A percentile compares a stretch with the other conserved stretches of the same genome.
Conservation (phyloP, 1,140 invertebrate species). For the Manduca sexta region DNA sequence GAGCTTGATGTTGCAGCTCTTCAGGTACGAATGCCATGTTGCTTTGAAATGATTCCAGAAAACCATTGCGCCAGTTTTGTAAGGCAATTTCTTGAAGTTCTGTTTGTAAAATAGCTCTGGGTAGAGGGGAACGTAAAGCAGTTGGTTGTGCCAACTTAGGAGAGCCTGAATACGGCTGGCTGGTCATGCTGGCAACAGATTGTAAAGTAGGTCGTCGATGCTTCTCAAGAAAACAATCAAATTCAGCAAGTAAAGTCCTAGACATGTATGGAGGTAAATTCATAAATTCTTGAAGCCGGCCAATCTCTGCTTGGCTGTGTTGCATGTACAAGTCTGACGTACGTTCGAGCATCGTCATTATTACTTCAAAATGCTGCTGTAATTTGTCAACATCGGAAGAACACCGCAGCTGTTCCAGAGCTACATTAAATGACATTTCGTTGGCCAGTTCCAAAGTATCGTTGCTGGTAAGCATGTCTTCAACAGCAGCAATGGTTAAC, state of each 20-base stretch:
- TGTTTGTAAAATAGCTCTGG: slow-evolving; percentile 37
- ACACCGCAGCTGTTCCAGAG: slow-evolving; percentile 39
- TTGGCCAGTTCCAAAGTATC: slow-evolving; percentile 44
- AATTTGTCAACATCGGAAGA: slow-evolving; percentile 43
- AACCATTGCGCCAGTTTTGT: slow-evolving; percentile 49
- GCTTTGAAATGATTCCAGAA: slow-evolving; percentile 43
- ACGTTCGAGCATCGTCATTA: slow-evolving; percentile 25
- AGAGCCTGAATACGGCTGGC: background rate
- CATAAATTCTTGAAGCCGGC: slow-evolving; percentile 41
- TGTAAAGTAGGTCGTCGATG: slow-evolving; percentile 24
- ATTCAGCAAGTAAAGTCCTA: slow-evolving; percentile 41
- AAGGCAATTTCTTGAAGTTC: slow-evolving; percentile 40
- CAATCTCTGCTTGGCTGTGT: slow-evolving; percentile 37
- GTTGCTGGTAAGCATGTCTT: slow-evolving; percentile 42
- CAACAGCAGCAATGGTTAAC: slow-evolving; percentile 43
- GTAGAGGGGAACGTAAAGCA: slow-evolving; percentile 19
- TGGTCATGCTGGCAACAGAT: slow-evolving; percentile 12
- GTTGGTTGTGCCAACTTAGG: slow-evolving; percentile 2
- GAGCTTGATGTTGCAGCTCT: slow-evolving; percentile 31
- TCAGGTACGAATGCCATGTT: slow-evolving; percentile 35
- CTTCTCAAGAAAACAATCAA: slow-evolving; percentile 41
- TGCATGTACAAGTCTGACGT: slow-evolving; percentile 32
- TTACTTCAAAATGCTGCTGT: slow-evolving; percentile 28
- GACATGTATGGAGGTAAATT: slow-evolving; percentile 29
- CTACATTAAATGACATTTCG: slow-evolving; percentile 43